These are phyloP conservation scores for Halotydeus destructor DNA, from an alignment of 1,140 invertebrate species.

Conservation along the genomic window DNA sequence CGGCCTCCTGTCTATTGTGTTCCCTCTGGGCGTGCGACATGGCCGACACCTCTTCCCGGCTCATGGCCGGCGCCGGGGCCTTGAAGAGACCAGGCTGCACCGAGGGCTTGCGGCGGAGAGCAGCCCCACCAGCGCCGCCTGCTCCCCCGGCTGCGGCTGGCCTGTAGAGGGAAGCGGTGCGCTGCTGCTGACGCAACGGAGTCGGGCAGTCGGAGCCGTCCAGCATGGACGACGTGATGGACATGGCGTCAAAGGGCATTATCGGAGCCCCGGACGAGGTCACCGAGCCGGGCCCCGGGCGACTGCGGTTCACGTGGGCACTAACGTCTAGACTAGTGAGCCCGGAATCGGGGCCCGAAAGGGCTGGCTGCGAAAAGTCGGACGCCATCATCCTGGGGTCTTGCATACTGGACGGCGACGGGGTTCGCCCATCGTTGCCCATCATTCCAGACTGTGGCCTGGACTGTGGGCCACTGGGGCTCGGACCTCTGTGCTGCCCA, in stretches of 20 bases:
- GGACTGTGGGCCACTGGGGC: too few relatives aligned
- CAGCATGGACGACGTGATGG: not conserved
- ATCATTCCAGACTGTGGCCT: too few relatives aligned
- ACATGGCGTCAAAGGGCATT: too few relatives aligned
- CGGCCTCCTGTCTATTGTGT: slow-evolving; percentile 67
- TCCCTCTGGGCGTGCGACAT: slow-evolving; percentile 78
- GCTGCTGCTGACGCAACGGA: slow-evolving; percentile 50
- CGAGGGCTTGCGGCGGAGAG: slow-evolving; percentile 51
- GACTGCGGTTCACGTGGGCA: too few relatives aligned
- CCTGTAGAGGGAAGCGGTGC: slow-evolving; percentile 49
- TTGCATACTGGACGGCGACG: too few relatives aligned
- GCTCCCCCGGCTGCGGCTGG: slow-evolving; percentile 19
- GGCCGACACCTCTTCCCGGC: slow-evolving; percentile 78
- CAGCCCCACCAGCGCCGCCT: slow-evolving; percentile 41
- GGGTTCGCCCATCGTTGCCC: too few relatives aligned
- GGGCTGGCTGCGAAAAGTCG: too few relatives aligned
- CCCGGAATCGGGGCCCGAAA: slow-evolving; percentile 1
- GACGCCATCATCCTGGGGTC: too few relatives aligned
- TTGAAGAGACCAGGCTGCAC: slow-evolving; percentile 67
- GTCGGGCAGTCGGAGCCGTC: not conserved
- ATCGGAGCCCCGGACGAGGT: slow-evolving; percentile 1
- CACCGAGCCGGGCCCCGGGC: too few relatives aligned
- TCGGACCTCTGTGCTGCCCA: too few relatives aligned
- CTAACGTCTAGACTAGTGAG: not conserved
- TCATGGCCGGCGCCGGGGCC: slow-evolving; percentile 44